Percentiles rank a stretch among this genome's conserved stretches.
Conservation (phyloP, 2,797 vertebrate genomes). For the Micrastur ruficollis region DNA sequence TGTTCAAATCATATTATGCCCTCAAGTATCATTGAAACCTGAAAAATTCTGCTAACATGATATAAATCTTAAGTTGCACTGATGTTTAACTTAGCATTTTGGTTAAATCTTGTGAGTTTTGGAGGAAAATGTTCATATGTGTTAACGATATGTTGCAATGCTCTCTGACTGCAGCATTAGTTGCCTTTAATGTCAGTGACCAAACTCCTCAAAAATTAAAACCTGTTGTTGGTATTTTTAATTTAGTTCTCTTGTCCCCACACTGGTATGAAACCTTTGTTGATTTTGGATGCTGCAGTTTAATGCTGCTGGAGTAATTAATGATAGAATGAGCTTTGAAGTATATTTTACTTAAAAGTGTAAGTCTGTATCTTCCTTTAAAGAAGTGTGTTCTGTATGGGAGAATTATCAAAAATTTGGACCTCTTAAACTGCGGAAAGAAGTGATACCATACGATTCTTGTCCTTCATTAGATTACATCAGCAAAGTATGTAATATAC, state of each 20-base stretch:
- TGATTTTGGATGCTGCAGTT: neutral
- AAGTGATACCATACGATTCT: neutral
- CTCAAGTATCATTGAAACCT: neutral
- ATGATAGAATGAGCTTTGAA: neutral
- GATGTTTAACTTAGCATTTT: neutral
- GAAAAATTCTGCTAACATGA: neutral
- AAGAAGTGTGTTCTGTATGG: neutral
- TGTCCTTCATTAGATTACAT: neutral
- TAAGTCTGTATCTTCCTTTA: neutral
- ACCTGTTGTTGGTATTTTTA: neutral
- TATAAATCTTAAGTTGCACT: neutral
- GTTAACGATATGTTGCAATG: neutral
- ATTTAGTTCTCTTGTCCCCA: neutral
- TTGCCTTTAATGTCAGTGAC: neutral
- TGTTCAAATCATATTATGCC: neutral
- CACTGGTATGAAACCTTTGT: neutral
- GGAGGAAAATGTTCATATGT: neutral
- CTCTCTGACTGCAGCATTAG: neutral
- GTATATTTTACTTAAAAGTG: neutral
- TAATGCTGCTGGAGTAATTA: neutral
- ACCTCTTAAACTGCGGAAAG: neutral
- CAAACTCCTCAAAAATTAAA: neutral
- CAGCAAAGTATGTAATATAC: neutral
- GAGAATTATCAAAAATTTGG: neutral
- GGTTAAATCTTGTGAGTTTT: neutral